Conservation (phyloP, 2,888 invertebrate genomes). For the Xanthorhoe designata region DNA sequence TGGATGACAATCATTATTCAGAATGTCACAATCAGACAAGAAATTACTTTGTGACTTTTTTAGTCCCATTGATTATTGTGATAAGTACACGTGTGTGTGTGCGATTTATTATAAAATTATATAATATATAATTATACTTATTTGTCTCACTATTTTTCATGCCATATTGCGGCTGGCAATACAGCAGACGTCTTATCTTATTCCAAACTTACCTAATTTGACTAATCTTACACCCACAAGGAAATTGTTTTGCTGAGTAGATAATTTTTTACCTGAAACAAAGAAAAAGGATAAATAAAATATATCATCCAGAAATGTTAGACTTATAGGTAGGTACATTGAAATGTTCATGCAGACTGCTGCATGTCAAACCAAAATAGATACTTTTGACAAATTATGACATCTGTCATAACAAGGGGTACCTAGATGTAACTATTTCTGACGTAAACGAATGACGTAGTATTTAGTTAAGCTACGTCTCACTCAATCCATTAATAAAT, state of each 20-base stretch:
- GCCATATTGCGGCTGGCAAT: too few species aligned
- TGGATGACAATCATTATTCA: too few species aligned
- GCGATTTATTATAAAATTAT: too few species aligned
- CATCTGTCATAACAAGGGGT: conserved; percentile 68
- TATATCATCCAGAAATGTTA: background rate
- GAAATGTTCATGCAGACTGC: background rate
- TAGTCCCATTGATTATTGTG: too few species aligned
- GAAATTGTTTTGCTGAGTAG: background rate
- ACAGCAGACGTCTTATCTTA: background rate
- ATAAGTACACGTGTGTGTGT: too few species aligned
- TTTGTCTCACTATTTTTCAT: too few species aligned
- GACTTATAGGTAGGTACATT: too few species aligned
- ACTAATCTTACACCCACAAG: background rate
- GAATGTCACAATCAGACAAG: too few species aligned
- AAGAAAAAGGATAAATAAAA: conserved; percentile 5
- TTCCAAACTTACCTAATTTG: background rate
- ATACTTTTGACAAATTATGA: conserved; percentile 50
- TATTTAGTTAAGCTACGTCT: background rate
- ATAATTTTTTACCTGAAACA: conserved; percentile 36
- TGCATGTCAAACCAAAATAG: conserved; percentile 37
- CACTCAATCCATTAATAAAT: too few species aligned
- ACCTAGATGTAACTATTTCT: conserved; percentile 14
- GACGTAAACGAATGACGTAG: conserved; percentile 2
- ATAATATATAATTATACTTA: too few species aligned
- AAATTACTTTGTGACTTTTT: too few species aligned